phyloP scores from a whole-genome alignment of 1,140 invertebrate species.

The Rhopalosiphum padi region DNA sequence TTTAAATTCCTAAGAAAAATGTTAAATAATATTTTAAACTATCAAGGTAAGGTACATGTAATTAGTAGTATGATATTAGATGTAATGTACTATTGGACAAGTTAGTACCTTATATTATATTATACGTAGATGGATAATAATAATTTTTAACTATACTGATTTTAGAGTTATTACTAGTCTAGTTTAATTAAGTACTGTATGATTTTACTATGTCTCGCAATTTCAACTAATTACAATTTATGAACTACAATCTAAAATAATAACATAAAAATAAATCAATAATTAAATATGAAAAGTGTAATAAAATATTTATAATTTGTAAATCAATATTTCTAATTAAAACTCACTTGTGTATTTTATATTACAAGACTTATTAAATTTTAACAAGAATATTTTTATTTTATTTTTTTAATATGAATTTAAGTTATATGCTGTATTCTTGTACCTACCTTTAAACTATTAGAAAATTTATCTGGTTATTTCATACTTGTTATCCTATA shows the following conservation, averaged over 20 bases:
- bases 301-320: background rate
- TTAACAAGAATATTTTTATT: background rate
- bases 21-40: too few relatives aligned
- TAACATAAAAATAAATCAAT: background rate
- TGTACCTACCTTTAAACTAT: background rate
- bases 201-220: background rate
- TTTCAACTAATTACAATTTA: background rate
- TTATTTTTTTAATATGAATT: background rate
- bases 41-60: background rate
- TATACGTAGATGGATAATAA: background rate
- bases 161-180: background rate
- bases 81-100: background rate
- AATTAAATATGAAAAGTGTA: background rate
- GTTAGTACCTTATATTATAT: background rate
- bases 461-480: background rate
- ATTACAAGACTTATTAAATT: background rate
- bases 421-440: background rate
- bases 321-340: background rate
- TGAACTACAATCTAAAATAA: background rate
- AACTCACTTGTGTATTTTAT: background rate
- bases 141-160: background rate
- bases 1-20: background rate
- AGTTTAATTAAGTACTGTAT: background rate
- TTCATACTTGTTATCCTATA: too few relatives aligned
- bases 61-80: background rate